Conservation (phyloP, 2,888 invertebrate genomes). For the Torymus tubicola region DNA sequence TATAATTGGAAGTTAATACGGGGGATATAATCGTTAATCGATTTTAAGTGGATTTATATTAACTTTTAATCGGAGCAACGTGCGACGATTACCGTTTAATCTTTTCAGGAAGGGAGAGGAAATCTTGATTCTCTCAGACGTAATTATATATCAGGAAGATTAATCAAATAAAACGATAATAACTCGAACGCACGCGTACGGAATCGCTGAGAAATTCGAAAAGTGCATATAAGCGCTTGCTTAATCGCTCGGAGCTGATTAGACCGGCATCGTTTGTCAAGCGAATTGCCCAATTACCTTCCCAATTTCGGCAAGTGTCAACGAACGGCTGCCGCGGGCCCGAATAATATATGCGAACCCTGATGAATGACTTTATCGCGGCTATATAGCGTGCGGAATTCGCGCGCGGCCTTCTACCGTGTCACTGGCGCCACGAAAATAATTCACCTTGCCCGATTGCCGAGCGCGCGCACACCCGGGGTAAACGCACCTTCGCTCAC, state of each 20-base stretch:
- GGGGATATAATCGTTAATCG: too few relatives aligned
- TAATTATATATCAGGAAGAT: too few relatives aligned
- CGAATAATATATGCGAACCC: conserved; percentile 48
- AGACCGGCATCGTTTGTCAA: conserved; percentile 10
- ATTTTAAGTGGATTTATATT: too few relatives aligned
- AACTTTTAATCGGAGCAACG: too few relatives aligned
- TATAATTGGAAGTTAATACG: too few relatives aligned
- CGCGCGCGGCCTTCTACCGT: conserved; percentile 30
- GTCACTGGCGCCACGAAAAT: conserved; percentile 34
- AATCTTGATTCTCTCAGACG: too few relatives aligned
- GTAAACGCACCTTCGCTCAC: conserved; percentile 33
- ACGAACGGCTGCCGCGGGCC: conserved; percentile 18
- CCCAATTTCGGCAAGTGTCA: conserved; percentile 33
- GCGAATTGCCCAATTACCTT: conserved; percentile 18
- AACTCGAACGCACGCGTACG: too few relatives aligned
- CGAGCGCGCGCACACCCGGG: conserved; percentile 15
- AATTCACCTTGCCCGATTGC: conserved; percentile 32
- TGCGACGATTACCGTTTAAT: too few relatives aligned
- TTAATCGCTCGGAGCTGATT: conserved; percentile 6
- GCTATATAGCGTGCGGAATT: too few relatives aligned
- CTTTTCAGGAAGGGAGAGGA: too few relatives aligned
- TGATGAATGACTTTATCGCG: conserved; percentile 50
- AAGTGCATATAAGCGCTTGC: not conserved
- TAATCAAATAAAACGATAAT: too few relatives aligned
- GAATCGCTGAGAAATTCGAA: too few relatives aligned